phyloP scores from a whole-genome alignment of 1,140 invertebrate genomes.

The Trissolcus basalis region DNA sequence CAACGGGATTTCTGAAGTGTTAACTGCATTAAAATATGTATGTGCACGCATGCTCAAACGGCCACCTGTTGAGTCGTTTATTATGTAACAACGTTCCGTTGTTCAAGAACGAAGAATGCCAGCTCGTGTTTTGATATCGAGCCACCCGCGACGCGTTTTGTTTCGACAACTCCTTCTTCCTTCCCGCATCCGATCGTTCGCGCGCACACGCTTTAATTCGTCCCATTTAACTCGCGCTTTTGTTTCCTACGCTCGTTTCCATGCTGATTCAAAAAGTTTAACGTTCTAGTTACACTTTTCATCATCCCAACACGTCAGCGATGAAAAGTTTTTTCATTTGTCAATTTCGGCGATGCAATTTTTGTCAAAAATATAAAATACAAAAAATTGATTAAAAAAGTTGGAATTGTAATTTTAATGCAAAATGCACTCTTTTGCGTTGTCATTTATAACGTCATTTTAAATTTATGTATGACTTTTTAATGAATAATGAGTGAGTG shows the following conservation, averaged over 20 bases:
- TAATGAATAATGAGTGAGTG: too few relatives aligned
- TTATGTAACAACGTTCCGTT: constrained; percentile 53
- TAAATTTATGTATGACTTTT: too few relatives aligned
- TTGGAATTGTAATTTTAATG: too few relatives aligned
- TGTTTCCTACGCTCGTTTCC: constrained; percentile 4
- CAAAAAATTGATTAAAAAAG: too few relatives aligned
- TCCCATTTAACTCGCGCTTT: constrained; percentile 4
- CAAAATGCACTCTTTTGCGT: too few relatives aligned
- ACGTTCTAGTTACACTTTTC: too few relatives aligned
- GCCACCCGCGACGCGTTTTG: constrained; percentile 9
- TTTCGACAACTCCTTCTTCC: constrained; percentile 7
- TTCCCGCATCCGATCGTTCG: not conserved
- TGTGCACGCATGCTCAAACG: constrained; percentile 32
- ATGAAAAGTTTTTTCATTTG: too few relatives aligned
- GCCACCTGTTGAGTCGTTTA: constrained; percentile 52
- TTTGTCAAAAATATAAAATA: too few relatives aligned
- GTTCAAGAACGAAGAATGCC: constrained; percentile 43
- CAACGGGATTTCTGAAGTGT: constrained; percentile 48
- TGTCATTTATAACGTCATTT: too few relatives aligned
- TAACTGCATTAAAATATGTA: constrained; percentile 52
- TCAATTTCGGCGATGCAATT: too few relatives aligned
- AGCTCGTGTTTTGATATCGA: constrained; percentile 10
- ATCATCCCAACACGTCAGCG: too few relatives aligned
- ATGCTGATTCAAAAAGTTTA: too few relatives aligned
- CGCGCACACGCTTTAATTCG: constrained; percentile 6